Base-by-base conservation (phyloP, 2,797 vertebrate species). In the Sparus aurata region DNA sequence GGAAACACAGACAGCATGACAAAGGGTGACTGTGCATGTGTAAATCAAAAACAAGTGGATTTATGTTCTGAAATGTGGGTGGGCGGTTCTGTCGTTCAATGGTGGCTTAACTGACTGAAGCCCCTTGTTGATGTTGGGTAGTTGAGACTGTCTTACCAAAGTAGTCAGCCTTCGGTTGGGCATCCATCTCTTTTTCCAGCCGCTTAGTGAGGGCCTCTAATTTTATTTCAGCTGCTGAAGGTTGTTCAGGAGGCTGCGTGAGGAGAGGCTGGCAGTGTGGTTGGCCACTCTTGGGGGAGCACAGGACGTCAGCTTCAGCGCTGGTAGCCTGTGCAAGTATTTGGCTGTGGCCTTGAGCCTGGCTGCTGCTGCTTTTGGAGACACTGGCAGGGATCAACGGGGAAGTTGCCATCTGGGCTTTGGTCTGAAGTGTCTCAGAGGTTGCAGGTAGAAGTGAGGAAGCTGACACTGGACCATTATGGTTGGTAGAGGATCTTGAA, bases 131-230 rank as follows among this genome's bases (percentile, higher is more conserved):
- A 57, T 75, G 59, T 20, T 49, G 66, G 60, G 47, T 25, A 53
- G 74, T 75, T 49, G 63, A 49, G 76, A 80, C 67, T 57, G 65
- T 91, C 97, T 98, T 96, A 99, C 98, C 98, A 41, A 99, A 99
- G 94, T 97, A 98, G 90, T 99, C 98, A 0, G 96, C 96, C 91
- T 97, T 98, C 0, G 96, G 96, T 83, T 96, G 96, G 83, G 95
- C 93, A 77, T 98, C 97, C 97, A 99, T 97, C 94, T 99, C 98
- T 83, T 96, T 97, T 89, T 98, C 98, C 94, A 99, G 94, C 0
- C 95, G 96, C 77, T 98, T 95, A 17, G 98, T 97, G 80, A 99
- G 95, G 4, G 96, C 98, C 95, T 99, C 97, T 92, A 99, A 86
- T 86, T 99, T 98, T 86, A 97, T 90, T 91, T 99, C 97, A 0